These are phyloP conservation scores for Emesis russula DNA, from an alignment of 2,888 invertebrate genomes.

Conservation along the genomic window DNA sequence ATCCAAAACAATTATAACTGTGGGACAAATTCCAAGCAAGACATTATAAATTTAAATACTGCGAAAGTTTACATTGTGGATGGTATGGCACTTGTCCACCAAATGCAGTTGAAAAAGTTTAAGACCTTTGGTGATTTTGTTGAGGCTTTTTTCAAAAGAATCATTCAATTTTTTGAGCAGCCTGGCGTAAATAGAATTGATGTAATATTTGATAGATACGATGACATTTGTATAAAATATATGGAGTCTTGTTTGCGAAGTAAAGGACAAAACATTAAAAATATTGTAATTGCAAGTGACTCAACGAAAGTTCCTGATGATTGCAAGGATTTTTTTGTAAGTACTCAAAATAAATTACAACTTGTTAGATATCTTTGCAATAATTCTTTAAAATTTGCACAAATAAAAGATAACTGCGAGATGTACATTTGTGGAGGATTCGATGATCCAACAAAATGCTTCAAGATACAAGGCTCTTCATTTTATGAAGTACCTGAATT, in stretches of 20 bases:
- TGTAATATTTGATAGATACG: constrained; percentile 37
- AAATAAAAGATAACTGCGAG: constrained; percentile 71
- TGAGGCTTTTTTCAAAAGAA: constrained; percentile 71
- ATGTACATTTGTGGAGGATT: constrained; percentile 60
- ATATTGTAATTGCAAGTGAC: neutral
- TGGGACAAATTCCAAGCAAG: constrained; percentile 33
- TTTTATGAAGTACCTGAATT: constrained; percentile 84
- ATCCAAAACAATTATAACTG: constrained; percentile 38
- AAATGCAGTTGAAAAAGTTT: constrained; percentile 42
- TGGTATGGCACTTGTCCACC: constrained; percentile 51
- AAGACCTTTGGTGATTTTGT: constrained; percentile 30
- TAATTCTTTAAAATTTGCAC: constrained; percentile 63
- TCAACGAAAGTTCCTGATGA: constrained; percentile 4
- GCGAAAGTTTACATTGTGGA: constrained; percentile 39
- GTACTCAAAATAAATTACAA: constrained; percentile 79
- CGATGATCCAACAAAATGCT: constrained; percentile 56
- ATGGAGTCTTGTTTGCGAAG: neutral
- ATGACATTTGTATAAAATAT: neutral
- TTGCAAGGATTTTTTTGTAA: constrained; percentile 39
- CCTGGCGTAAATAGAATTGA: constrained; percentile 34
- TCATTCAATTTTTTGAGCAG: constrained; percentile 33
- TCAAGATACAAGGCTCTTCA: constrained; percentile 77
- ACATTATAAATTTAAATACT: constrained; percentile 24
- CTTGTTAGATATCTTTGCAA: constrained; percentile 83
- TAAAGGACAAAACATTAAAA: neutral